Evolutionary conservation across 2,113 vertebrate species (phyloP), one percentile per base, ranked within the genome.

Genomic region (Poeciliopsis retropinna): DNA sequence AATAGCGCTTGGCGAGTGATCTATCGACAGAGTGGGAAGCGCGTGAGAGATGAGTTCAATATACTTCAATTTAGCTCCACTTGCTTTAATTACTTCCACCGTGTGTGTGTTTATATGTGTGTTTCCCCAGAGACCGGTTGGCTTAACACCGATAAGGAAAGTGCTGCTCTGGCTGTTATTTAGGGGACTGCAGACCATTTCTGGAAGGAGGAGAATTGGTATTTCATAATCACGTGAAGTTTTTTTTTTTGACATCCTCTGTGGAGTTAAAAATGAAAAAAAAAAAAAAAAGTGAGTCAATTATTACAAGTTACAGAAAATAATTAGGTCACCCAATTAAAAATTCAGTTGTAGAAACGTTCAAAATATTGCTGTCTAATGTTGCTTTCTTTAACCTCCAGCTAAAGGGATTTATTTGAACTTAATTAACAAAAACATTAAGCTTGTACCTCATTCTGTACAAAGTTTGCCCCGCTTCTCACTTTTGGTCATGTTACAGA

Each of bases 61-160:
- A 92, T 85, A 82, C 88, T 92, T 93, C 88, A 91, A 91, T 93
- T 91, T 92, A 85, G 84, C 90, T 76, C 85, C 88, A 92, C 90
- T 93, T 91, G 85, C 85, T 91, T 90, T 92, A 93, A 93, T 93
- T 89, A 92, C 88, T 90, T 91, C 81, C 90, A 91, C 78, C 44
- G 0, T 67, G 64, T 77, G 72, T 79, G 67, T 72, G 57, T 70
- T 0, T 78, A 71, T 78, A 69, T 70, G 76, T 80, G 60, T 61
- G 64, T 51, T 60, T 66, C 31, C 83, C 70, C 57, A 81, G 81
- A 81, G 67, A 80, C 67, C 64, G 34, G 51, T 72, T 76, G 54
- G 57, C 79, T 85, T 69, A 78, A 63, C 71, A 68, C 70, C 67
- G 76, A 88, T 88, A 84, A 92, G 85, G 84, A 90, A 87, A 86